A percentile compares a stretch with the other conserved stretches of the same genome.
Evolutionary conservation across 2,888 invertebrate species (phyloP).

Genomic region (Pollenia griseotomentosa): DNA sequence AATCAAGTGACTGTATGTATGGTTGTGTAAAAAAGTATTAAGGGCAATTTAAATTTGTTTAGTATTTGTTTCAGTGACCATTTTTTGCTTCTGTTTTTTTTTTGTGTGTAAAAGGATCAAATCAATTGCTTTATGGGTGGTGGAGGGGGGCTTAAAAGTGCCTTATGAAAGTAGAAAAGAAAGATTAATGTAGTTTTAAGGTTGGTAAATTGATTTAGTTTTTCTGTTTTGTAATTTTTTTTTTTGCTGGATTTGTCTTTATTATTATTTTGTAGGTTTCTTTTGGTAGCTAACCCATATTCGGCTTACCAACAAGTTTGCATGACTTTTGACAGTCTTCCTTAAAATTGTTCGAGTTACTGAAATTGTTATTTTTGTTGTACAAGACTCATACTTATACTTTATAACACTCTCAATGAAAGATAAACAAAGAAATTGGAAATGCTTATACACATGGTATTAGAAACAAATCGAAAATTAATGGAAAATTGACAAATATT

Average conservation of each 20-base stretch:
- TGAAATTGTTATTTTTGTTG: background rate
- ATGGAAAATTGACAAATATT: background rate
- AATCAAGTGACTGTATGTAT: constrained; percentile 8
- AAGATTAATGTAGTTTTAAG: constrained; percentile 60
- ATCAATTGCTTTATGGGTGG: background rate
- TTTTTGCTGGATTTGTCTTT: constrained; percentile 4
- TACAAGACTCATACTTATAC: background rate
- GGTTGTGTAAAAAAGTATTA: constrained; percentile 11
- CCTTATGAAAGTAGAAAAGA: background rate
- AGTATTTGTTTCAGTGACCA: constrained; percentile 42
- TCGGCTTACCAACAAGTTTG: constrained; percentile 66
- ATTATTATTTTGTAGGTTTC: background rate
- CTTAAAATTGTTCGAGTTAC: background rate
- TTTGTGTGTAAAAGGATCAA: constrained; percentile 4
- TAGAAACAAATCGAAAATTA: background rate
- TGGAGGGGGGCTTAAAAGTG: background rate
- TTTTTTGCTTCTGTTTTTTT: background rate
- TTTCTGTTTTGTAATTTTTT: constrained; percentile 1
- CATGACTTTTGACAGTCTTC: constrained; percentile 60
- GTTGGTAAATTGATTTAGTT: constrained; percentile 51
- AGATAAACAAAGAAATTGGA: constrained; percentile 10
- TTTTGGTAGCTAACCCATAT: constrained; percentile 39
- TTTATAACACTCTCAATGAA: constrained; percentile 21
- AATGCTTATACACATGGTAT: background rate
- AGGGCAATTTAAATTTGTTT: constrained; percentile 56